Evolutionary conservation across 2,797 vertebrate genomes (phyloP), one percentile per base, ranked within the genome.

Genomic region (Chaunax sp.): DNA sequence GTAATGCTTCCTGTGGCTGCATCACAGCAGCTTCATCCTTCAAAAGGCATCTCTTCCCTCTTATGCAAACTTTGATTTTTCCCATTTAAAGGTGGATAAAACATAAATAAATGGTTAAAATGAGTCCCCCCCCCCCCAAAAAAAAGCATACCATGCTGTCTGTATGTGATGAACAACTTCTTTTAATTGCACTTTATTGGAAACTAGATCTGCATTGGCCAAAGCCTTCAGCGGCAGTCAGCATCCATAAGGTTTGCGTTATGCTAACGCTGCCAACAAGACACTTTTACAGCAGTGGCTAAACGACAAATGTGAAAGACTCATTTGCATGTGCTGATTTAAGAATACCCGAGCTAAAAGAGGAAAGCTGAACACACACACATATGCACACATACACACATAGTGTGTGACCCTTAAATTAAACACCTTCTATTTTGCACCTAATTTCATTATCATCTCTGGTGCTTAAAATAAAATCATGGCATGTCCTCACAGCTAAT

Each of bases 341-440:
- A 64, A 41, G 10, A 49, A 22, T 14, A 54, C 12, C 30, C 6
- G 2, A 16, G 44, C 60, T 49, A 45, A 75, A 81, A 79, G 15
- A 67, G 22, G 15, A 30, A 66, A 56, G 59, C 58, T 56, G 69
- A 23, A 70, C 1, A 61, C 43, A 72, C 14, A 72, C 46, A 68
- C 49, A 64, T 33, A 35, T 11, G 10, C 14, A 72, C 43, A 65
- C 45, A 56, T 28, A 50, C 26, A 52, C 16, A 65, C 35, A 58
- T 30, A 59, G 22, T 26, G 25, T 40, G 25, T 54, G 47, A 66
- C 54, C 41, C 44, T 70, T 69, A 57, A 85, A 80, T 76, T 75
- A 79, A 76, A 87, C 84, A 79, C 77, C 71, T 78, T 70, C 64
- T 53, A 41, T 57, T 60, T 64, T 56, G 50, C 69, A 61, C 60